Base-by-base conservation (phyloP, 1,140 invertebrate species). In the Pygmarrhopalites habei region DNA sequence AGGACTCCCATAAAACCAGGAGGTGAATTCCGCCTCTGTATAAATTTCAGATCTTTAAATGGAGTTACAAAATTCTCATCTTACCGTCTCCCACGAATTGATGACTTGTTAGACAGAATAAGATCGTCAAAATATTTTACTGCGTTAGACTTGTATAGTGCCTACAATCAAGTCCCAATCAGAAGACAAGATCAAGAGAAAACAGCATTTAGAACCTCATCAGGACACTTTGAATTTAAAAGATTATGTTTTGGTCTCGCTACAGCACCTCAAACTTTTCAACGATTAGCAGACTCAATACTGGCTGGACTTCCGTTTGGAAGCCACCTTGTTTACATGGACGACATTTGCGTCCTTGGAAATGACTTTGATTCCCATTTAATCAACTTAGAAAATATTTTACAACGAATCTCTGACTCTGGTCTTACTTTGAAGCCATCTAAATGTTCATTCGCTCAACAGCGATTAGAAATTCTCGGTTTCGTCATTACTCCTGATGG, bases 81-180 rank as follows among this genome's bases (percentile, higher is more conserved):
- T 25, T 65, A 60, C 23, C 63, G 60, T 1, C 17, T 59, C 1
- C 43, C 60, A 1, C 15, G 63, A 28, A 60, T 63, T 2, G 60
- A 65, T 32, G 63, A 65, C 17, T 35, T 58, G 10, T 58, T 65
- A 0, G 64, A 65, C 25, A 4, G 17, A 15, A 0, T 82, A 0
- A 26, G 63, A 0, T 75, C 74, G 1, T 70, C 51, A 1, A 26
- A 28, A 7, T 32, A 39, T 15, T 66, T 64, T 43, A 35, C 61
- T 2, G 2, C 14, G 15, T 25, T 66, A 3, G 67, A 69, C 39
- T 41, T 65, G 2, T 19, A 30, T 23, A 43, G 41, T 4, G 81
- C 80, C 0, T 83, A 77, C 62, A 75, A 77, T 69, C 80, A 80
- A 70, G 30, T 79, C 15, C 43, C 44, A 41, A 30, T 60, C 0